Evolutionary conservation across 64 coral and sea anemone genomes (phyloP).

Genomic region (Montipora cactus): DNA sequence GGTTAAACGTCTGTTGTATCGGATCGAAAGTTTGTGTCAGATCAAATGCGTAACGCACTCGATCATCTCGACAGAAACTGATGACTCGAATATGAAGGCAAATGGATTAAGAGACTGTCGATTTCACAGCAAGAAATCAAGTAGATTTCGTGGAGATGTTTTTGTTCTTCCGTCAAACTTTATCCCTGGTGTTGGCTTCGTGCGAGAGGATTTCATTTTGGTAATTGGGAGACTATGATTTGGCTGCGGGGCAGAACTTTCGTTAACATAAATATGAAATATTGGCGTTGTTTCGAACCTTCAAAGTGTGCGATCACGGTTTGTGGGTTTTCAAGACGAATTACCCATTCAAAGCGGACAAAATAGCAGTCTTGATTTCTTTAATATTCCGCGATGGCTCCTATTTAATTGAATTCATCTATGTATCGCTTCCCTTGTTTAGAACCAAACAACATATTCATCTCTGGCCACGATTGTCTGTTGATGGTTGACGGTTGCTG

Average conservation of each 20-base stretch:
- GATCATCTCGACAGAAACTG: background rate
- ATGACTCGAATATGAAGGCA: background rate
- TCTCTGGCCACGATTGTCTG: background rate
- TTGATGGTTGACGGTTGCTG: background rate
- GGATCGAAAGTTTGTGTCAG: slow-evolving; percentile 2
- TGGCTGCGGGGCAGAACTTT: too few species aligned
- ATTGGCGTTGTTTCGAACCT: background rate
- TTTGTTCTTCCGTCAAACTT: slow-evolving; percentile 61
- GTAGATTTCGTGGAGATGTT: slow-evolving; percentile 73
- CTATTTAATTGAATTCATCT: background rate
- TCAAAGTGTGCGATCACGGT: background rate
- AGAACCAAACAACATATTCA: background rate
- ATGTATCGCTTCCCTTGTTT: background rate
- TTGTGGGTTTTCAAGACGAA: background rate
- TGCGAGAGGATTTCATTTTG: slow-evolving; percentile 82
- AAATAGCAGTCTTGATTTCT: background rate
- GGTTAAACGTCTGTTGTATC: background rate
- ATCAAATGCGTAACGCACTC: slow-evolving; percentile 1
- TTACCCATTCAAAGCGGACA: background rate
- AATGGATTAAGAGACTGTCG: slow-evolving; percentile 18
- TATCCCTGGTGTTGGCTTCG: slow-evolving; percentile 14
- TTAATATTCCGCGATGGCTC: background rate
- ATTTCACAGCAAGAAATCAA: slow-evolving; percentile 20
- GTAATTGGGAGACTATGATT: slow-evolving; percentile 53
- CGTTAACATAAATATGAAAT: background rate